phyloP scores from a whole-genome alignment of 2,797 vertebrate genomes.

The Melanotaenia boesemani region DNA sequence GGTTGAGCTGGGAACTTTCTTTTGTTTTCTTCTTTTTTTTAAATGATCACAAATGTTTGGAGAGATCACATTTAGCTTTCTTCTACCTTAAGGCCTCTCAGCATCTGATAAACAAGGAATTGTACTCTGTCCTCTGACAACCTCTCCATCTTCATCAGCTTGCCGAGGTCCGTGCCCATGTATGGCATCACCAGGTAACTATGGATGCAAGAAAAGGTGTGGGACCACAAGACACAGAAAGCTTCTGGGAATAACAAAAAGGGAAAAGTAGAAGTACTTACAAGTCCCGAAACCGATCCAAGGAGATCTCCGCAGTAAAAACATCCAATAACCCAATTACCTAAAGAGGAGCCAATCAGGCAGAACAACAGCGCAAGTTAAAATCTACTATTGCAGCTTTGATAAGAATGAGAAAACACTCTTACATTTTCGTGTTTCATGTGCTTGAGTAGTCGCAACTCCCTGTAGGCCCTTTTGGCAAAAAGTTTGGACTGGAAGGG shows the following conservation, averaged over 20 bases:
- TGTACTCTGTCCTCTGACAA: slow-evolving; percentile 93
- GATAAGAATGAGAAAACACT: not conserved
- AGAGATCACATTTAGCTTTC: not conserved
- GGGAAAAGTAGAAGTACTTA: slow-evolving; percentile 71
- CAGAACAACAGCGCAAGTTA: not conserved
- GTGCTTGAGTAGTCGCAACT: slow-evolving; percentile 93
- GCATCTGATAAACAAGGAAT: slow-evolving; percentile 95
- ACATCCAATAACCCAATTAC: slow-evolving; percentile 95
- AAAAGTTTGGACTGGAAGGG: slow-evolving; percentile 95
- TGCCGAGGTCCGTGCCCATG: slow-evolving; percentile 97
- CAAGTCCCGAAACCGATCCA: slow-evolving; percentile 94
- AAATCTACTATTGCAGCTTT: not conserved
- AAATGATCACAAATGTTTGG: not conserved
- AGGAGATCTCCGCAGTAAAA: slow-evolving; percentile 89
- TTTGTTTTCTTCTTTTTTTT: too few species aligned
- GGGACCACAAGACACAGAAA: not conserved
- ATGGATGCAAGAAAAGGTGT: slow-evolving; percentile 8
- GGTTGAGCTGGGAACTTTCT: too few species aligned
- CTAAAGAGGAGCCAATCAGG: slow-evolving; percentile 64
- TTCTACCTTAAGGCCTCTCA: slow-evolving; percentile 93
- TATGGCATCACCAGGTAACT: slow-evolving; percentile 98
- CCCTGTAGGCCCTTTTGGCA: slow-evolving; percentile 92
- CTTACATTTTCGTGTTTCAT: slow-evolving; percentile 96
- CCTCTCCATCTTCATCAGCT: slow-evolving; percentile 96
- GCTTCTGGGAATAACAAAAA: not conserved